Evolutionary conservation across 1,140 invertebrate species (phyloP).

Genomic region (Drosophila ficusphila): DNA sequence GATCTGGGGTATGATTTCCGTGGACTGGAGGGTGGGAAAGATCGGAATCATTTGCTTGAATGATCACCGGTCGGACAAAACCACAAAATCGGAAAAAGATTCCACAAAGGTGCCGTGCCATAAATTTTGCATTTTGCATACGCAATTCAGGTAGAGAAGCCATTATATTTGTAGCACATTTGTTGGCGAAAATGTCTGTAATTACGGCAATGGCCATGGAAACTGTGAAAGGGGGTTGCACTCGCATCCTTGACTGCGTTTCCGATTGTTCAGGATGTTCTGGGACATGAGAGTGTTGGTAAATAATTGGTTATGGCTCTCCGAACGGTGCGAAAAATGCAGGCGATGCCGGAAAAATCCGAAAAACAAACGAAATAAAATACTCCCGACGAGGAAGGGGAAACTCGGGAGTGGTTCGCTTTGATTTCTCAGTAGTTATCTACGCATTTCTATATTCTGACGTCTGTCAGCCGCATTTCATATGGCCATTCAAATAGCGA

Average conservation of each 20-base stretch:
- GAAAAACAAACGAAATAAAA: conserved; percentile 56
- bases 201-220: conserved; percentile 62
- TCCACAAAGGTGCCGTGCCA: conserved; percentile 24
- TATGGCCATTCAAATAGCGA: conserved; percentile 34
- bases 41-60: conserved; percentile 39
- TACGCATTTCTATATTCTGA: conserved; percentile 73
- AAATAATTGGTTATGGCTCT: conserved; percentile 77
- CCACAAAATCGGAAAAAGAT: conserved; percentile 49
- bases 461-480: conserved; percentile 74
- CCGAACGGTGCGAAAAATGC: conserved; percentile 25
- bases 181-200: conserved; percentile 75
- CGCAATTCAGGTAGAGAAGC: conserved; percentile 63
- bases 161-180: conserved; percentile 77
- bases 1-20: conserved; percentile 19
- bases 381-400: neutral
- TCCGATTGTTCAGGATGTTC: conserved; percentile 70
- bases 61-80: conserved; percentile 32
- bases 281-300: conserved; percentile 59
- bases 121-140: conserved; percentile 44
- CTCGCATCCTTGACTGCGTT: conserved; percentile 63
- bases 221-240: conserved; percentile 30
- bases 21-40: neutral
- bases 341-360: conserved; percentile 22
- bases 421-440: conserved; percentile 70
- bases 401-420: conserved; percentile 22